phyloP scores from a whole-genome alignment of 2,888 invertebrate genomes.

The Masnerella sp. region DNA sequence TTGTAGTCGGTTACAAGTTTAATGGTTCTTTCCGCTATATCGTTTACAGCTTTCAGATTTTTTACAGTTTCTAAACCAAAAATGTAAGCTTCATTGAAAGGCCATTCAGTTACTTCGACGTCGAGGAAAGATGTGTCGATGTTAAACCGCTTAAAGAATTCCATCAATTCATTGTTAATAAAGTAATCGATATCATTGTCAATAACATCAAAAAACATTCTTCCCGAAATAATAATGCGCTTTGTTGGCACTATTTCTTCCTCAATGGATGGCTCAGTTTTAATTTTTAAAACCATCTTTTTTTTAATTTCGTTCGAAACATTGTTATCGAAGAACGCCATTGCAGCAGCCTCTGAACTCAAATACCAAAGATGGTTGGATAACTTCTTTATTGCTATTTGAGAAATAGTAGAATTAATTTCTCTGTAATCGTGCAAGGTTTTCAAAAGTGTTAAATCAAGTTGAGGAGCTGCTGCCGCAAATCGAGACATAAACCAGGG shows the following conservation, averaged over 20 bases:
- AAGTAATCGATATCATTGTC: background rate
- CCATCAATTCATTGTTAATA: background rate
- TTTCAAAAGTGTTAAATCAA: constrained; percentile 59
- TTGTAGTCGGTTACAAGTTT: constrained; percentile 22
- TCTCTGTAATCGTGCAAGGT: constrained; percentile 21
- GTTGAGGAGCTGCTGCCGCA: constrained; percentile 45
- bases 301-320: constrained; percentile 13
- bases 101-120: background rate
- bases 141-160: constrained; percentile 4
- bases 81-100: background rate
- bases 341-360: constrained; percentile 33
- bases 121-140: background rate
- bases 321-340: constrained; percentile 44
- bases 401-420: constrained; percentile 18
- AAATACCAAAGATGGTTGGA: constrained; percentile 52
- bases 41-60: constrained; percentile 16
- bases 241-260: constrained; percentile 1
- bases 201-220: background rate
- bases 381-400: constrained; percentile 19
- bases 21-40: constrained; percentile 29
- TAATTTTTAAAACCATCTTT: constrained; percentile 7
- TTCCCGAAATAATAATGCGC: background rate
- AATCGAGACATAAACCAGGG: constrained; percentile 42
- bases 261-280: background rate
- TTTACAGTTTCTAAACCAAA: no score